Evolutionary conservation across 1,140 invertebrate genomes (phyloP), one percentile per base, ranked within the genome.

Genomic region (Heliconius melpomene): DNA sequence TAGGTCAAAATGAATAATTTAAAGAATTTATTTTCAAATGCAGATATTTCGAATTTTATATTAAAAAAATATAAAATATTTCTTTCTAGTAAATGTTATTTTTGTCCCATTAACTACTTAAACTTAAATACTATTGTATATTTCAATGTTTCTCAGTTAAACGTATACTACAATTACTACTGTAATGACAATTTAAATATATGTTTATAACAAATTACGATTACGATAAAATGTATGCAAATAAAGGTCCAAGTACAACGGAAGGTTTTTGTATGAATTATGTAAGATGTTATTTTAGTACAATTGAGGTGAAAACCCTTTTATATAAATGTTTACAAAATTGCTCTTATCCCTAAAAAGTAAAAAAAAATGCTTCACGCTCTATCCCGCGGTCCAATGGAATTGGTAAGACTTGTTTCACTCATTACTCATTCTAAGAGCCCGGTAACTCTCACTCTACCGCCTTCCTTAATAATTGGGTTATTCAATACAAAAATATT

Each of bases 141-240:
- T 26, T 66, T 26, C 3, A 66, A 66, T 66, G 13, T 0, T 7
- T 66, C 60, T 29, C 13, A 66, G 60, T 29, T 66, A 7, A 74
- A 52, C 5, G 26, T 52, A 38, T 9, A 32, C 18, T 29, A 60
- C 26, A 60, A 46, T 46, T 46, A 32, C n/a, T 20, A 57, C 13
- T 54, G 38, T 77, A 80, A 80, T 20, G 50, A 46, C 29, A 16
- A 77, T 80, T 77, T 77, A 80, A 80, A 80, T 74, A 80, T 29
- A 23, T 23, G 57, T 52, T 80, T 57, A 77, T 52, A 77, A 74
- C 74, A 77, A 74, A 66, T 77, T 74, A 46, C n/a, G 6, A 66
- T 77, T 54, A 46, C 70, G 54, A 74, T 77, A 36, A 66, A 66
- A 11, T 52, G 18, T 38, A 54, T 29, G 46, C n/a, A 75, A 75